A percentile compares a stretch with the other conserved stretches of the same genome.
These are phyloP conservation scores for Thamnophis elegans DNA, from an alignment of 2,797 vertebrate genomes.

Conservation along the genomic window DNA sequence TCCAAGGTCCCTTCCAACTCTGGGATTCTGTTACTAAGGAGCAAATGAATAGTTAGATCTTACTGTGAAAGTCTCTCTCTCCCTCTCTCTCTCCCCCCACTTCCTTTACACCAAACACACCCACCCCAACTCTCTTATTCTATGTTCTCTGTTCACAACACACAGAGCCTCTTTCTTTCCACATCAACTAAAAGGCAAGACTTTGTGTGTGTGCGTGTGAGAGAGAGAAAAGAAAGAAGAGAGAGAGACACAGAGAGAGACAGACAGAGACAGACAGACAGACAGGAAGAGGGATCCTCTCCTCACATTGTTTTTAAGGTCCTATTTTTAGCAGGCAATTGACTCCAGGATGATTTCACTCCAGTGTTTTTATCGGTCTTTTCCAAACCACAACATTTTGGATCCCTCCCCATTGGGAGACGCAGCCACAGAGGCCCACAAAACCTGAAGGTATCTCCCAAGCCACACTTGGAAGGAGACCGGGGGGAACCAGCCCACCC, in stretches of 20 bases:
- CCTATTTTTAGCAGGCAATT: conserved; percentile 24
- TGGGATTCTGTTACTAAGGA: background rate
- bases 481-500: background rate
- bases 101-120: background rate
- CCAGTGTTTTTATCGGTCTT: background rate
- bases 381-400: conserved; percentile 7
- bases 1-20: background rate
- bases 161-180: background rate
- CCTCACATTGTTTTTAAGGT: background rate
- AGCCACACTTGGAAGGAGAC: background rate
- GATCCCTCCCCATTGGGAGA: background rate
- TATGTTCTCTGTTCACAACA: background rate
- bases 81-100: too few relatives aligned
- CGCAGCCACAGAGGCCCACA: background rate
- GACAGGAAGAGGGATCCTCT: background rate
- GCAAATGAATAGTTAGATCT: background rate
- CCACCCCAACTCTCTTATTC: too few relatives aligned
- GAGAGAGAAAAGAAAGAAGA: background rate
- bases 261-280: background rate
- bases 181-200: background rate
- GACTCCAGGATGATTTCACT: background rate
- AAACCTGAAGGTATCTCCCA: background rate
- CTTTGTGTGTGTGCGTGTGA: too few relatives aligned
- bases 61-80: too few relatives aligned
- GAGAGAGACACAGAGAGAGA: background rate